phyloP scores from a whole-genome alignment of 2,888 invertebrate genomes.

The Petrolisthes cinctipes region DNA sequence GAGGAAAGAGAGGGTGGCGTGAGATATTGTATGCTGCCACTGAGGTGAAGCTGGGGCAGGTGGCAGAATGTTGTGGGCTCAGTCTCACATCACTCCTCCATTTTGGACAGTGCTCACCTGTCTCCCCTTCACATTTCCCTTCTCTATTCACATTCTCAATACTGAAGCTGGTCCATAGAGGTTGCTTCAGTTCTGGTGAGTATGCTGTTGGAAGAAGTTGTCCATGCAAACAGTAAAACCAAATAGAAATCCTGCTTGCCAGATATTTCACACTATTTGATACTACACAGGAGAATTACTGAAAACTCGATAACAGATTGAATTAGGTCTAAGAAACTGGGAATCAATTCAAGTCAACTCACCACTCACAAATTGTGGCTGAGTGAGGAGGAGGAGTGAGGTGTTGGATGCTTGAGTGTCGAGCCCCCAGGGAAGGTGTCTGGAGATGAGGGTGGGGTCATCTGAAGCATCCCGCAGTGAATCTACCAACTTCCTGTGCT shows the following conservation, averaged over 20 bases:
- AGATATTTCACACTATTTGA: too few relatives aligned
- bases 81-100: conserved; percentile 48
- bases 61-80: neutral
- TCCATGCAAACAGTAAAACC: too few relatives aligned
- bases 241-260: too few relatives aligned
- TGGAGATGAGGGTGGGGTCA: neutral
- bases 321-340: too few relatives aligned
- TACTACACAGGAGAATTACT: too few relatives aligned
- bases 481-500: neutral
- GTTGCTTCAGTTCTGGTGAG: conserved; percentile 25
- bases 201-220: neutral
- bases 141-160: neutral
- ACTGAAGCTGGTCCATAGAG: conserved; percentile 28
- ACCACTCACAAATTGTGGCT: neutral
- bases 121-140: neutral
- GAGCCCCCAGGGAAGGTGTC: conserved; percentile 3
- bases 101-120: neutral
- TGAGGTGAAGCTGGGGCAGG: conserved; percentile 17
- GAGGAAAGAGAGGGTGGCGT: conserved; percentile 29
- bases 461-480: neutral
- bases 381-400: neutral
- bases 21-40: conserved; percentile 12
- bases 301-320: too few relatives aligned
- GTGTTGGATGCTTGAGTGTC: neutral
- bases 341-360: too few relatives aligned